phyloP scores from a whole-genome alignment of 2,113 vertebrate genomes.

The Pteruthius melanotis region DNA sequence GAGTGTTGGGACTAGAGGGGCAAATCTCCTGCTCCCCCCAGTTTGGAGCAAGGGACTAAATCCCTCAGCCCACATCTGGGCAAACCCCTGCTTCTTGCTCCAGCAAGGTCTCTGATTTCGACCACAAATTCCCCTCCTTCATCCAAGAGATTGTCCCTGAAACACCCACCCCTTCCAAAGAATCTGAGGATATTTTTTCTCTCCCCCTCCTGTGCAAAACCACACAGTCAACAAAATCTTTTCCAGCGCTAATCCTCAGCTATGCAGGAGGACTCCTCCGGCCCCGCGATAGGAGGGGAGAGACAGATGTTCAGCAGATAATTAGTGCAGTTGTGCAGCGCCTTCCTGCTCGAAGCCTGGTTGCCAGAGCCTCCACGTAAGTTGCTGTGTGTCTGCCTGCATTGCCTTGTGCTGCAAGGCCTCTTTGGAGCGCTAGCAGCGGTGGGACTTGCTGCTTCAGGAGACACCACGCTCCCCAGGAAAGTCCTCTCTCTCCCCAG shows the following conservation, averaged over 20 bases:
- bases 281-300: neutral
- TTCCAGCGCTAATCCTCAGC: constrained; percentile 30
- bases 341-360: constrained; percentile 15
- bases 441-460: accelerated
- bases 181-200: neutral
- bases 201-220: neutral
- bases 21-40: accelerated
- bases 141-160: neutral
- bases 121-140: neutral
- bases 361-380: neutral
- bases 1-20: neutral
- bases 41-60: neutral
- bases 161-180: neutral
- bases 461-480: neutral
- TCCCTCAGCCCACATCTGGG: accelerated
- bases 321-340: constrained; percentile 40
- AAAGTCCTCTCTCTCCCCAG: neutral
- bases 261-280: neutral
- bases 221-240: constrained; percentile 35
- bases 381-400: neutral
- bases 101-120: accelerated
- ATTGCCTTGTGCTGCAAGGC: neutral
- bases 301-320: constrained; percentile 56
- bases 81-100: neutral
- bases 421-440: neutral